These are phyloP conservation scores for Scatophagus argus DNA, from an alignment of 2,113 vertebrate genomes.

Conservation along the genomic window DNA sequence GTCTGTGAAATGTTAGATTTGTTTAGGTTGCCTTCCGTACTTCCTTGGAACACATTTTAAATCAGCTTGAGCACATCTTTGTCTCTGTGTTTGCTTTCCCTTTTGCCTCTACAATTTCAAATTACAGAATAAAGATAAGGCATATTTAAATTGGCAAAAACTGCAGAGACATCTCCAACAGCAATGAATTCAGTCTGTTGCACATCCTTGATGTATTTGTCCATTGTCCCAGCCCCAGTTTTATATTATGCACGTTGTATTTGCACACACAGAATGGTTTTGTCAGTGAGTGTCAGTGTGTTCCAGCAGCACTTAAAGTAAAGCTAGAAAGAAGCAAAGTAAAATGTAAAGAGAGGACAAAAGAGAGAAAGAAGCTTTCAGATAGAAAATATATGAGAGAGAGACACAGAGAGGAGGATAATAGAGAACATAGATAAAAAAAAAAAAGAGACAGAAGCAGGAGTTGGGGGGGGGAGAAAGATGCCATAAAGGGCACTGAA, in stretches of 20 bases:
- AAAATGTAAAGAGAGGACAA: slow-evolving; percentile 38
- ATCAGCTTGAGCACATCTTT: slow-evolving; percentile 14
- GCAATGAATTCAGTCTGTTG: not conserved
- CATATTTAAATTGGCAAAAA: slow-evolving; percentile 7
- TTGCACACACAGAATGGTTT: not conserved
- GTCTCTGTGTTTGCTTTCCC: not conserved
- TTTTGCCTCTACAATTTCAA: not conserved
- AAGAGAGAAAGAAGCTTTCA: slow-evolving; percentile 18
- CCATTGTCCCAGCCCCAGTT: not conserved
- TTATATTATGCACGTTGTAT: not conserved
- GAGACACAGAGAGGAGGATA: slow-evolving; percentile 47
- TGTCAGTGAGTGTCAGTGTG: slow-evolving; percentile 7
- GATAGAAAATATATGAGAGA: slow-evolving; percentile 26
- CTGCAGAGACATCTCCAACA: not conserved
- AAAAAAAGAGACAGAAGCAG: slow-evolving; percentile 48
- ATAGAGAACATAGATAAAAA: slow-evolving; percentile 51
- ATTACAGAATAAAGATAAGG: slow-evolving; percentile 8
- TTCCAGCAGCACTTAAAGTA: slow-evolving; percentile 22
- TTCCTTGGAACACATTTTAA: slow-evolving; percentile 44
- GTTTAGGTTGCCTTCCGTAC: slow-evolving; percentile 30
- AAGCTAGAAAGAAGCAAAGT: slow-evolving; percentile 26
- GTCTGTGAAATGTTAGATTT: slow-evolving; percentile 44
- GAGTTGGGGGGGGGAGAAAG: not conserved
- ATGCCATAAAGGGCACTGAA: slow-evolving; percentile 54
- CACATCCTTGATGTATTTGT: not conserved